Evolutionary conservation across 2,113 vertebrate genomes (phyloP).

Genomic region (Tetraodon nigroviridis): DNA sequence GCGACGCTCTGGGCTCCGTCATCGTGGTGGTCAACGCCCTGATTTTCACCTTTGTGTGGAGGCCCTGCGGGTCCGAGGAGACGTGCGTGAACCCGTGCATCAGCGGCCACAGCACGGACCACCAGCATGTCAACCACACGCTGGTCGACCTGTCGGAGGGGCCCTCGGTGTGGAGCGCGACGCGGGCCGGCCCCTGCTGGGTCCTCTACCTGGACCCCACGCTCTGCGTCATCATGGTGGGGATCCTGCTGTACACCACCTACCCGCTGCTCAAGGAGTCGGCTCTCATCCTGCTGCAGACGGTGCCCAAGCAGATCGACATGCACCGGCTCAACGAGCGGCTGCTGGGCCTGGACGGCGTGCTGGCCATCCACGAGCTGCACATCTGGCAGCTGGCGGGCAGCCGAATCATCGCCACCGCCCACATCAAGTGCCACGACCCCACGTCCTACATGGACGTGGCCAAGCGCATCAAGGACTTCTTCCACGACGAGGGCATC

Average conservation of each 20-base stretch:
- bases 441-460: constrained; percentile 95
- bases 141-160: constrained; percentile 37
- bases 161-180: constrained; percentile 15
- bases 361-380: constrained; percentile 93
- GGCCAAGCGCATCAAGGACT: constrained; percentile 94
- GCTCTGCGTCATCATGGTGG: constrained; percentile 93
- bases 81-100: constrained; percentile 82
- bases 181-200: constrained; percentile 88
- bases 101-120: constrained; percentile 74
- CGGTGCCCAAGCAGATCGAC: constrained; percentile 96
- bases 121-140: constrained; percentile 74
- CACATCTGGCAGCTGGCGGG: constrained; percentile 98
- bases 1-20: constrained; percentile 94
- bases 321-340: constrained; percentile 85
- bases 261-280: constrained; percentile 96
- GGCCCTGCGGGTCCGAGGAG: constrained; percentile 73
- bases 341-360: constrained; percentile 83
- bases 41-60: constrained; percentile 88
- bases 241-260: constrained; percentile 94
- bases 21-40: constrained; percentile 92
- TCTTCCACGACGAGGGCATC: constrained; percentile 96
- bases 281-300: constrained; percentile 96
- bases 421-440: constrained; percentile 97
- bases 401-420: constrained; percentile 96
- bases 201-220: constrained; percentile 93